phyloP scores from a whole-genome alignment of 2,113 vertebrate species.

The Poeciliopsis occidentalis region DNA sequence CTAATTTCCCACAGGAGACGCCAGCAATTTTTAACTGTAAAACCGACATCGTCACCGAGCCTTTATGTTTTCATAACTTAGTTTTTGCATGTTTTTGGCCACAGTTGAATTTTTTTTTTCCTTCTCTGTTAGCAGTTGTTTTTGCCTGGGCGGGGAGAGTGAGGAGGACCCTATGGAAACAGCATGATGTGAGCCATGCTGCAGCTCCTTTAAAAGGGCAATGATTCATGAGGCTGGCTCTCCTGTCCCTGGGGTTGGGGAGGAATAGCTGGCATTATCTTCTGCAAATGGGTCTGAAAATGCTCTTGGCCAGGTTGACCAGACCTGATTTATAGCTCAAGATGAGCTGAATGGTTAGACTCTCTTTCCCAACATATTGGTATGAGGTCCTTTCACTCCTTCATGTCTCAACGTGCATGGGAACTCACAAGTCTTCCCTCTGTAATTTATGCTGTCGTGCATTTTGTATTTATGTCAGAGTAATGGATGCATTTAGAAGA shows the following conservation, averaged over 20 bases:
- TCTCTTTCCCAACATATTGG: slow-evolving; percentile 43
- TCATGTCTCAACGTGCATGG: slow-evolving; percentile 29
- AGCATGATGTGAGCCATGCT: slow-evolving; percentile 67
- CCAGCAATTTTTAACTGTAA: background rate
- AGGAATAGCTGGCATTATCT: slow-evolving; percentile 80
- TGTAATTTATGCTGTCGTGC: slow-evolving; percentile 32
- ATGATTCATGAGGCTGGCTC: slow-evolving; percentile 78
- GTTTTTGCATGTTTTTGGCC: slow-evolving; percentile 30
- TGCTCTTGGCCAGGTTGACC: slow-evolving; percentile 77
- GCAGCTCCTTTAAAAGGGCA: slow-evolving; percentile 70
- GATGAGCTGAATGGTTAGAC: slow-evolving; percentile 60
- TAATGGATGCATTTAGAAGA: slow-evolving; percentile 24
- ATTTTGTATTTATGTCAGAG: slow-evolving; percentile 23
- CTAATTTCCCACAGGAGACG: background rate
- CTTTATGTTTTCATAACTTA: slow-evolving; percentile 18
- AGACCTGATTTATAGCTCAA: slow-evolving; percentile 78
- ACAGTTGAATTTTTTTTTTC: slow-evolving; percentile 28
- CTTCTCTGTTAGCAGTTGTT: slow-evolving; percentile 26
- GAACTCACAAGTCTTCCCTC: slow-evolving; percentile 16
- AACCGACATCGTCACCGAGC: background rate
- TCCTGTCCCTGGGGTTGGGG: slow-evolving; percentile 62
- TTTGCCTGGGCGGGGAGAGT: slow-evolving; percentile 53
- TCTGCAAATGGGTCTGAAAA: slow-evolving; percentile 82
- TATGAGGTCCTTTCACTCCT: slow-evolving; percentile 23
- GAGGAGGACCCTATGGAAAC: slow-evolving; percentile 54